Evolutionary conservation across 35 echinoderm and acorn worm species (phyloP), one percentile per base, ranked within the genome.

Genomic region (Lytechinus pictus): DNA sequence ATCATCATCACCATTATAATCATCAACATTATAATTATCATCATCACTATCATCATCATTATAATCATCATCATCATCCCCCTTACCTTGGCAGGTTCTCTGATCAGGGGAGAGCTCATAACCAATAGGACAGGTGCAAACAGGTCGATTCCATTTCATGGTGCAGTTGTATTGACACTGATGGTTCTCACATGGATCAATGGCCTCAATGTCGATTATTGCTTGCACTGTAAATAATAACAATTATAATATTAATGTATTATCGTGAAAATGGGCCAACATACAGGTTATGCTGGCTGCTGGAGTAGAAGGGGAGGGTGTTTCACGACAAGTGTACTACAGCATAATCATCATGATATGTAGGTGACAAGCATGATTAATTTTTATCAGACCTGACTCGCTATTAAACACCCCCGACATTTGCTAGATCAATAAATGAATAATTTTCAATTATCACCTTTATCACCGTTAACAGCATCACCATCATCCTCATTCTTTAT

Each of bases 151-250:
- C n/a, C 96, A 51, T 11, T 11, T 71, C 10, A 96, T 54, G 10
- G 96, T 95, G 94, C 96, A 96, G 96, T 96, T 96, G 87, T 91
- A 94, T 29, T 96, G 53, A 54, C 96, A 96, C 4, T 60, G 29
- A 6, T 55, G 9, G 86, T 94, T 95, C 33, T 95, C 87, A 54
- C 96, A 96, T 5, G 93, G 96, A 52, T 95, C 87, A 54, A 96
- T 89, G 21, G 96, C 9, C 93, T 55, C n/a, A 13, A 95, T 8
- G 9, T 29, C 27, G 27, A 96, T 55, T 11, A 8, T 71, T 1
- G 28, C n/a, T 2, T 91, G 24, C 86, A 89, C 96, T 96, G 86
- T 3, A 90, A 53, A 19, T 54, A 61, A 95, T 44, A 94, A 10
- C n/a, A n/a, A n/a, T n/a, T n/a, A n/a, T 86, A 44, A 44, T 44